Conservation (phyloP, 2,797 vertebrate genomes). For the Eulemur albifrons region DNA sequence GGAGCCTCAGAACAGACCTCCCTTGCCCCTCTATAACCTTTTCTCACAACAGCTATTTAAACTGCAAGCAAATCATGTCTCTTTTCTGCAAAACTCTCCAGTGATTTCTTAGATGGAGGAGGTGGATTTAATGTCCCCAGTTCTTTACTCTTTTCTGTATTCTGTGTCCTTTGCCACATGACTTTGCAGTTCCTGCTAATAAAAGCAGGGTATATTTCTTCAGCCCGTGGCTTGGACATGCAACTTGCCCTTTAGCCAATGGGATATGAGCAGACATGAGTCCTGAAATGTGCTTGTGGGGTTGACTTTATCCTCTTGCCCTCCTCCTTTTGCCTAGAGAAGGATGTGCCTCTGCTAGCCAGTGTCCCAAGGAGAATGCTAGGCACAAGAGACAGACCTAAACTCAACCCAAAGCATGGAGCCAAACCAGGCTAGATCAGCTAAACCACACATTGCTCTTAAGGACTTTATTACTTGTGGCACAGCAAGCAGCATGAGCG, state of each 20-base stretch:
- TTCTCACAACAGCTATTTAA: background rate
- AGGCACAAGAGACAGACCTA: background rate
- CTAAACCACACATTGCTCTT: background rate
- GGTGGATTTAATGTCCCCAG: background rate
- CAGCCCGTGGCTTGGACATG: background rate
- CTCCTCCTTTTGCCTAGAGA: background rate
- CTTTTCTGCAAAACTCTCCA: background rate
- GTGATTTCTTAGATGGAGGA: background rate
- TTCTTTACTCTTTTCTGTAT: background rate
- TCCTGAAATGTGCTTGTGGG: background rate
- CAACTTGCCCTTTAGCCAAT: background rate
- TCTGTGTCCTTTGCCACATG: background rate
- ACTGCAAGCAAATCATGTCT: background rate
- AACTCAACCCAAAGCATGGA: background rate
- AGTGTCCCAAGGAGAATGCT: background rate
- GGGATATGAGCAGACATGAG: background rate
- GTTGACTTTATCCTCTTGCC: background rate
- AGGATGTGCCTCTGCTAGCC: background rate
- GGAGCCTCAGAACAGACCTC: background rate
- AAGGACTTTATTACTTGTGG: background rate
- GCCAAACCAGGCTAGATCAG: background rate
- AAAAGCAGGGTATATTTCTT: background rate
- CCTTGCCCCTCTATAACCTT: background rate
- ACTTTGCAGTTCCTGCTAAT: background rate
- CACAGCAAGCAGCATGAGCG: background rate